Evolutionary conservation across 2,888 invertebrate genomes (phyloP).

Genomic region (Idaea biselata): DNA sequence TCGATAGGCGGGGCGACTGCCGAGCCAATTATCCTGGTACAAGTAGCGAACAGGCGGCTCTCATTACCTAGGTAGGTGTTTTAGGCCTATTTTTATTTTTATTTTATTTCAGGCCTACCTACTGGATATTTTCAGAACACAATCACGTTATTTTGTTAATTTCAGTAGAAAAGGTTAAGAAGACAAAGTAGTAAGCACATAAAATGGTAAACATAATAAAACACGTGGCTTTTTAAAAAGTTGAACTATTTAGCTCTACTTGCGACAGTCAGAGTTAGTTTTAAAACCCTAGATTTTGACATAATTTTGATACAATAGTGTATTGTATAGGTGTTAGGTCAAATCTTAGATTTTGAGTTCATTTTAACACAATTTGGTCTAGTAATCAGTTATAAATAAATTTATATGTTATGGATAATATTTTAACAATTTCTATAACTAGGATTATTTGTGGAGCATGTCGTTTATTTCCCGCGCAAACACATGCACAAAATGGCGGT

Average conservation of each 20-base stretch:
- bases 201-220: neutral
- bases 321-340: no score
- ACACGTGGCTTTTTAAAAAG: neutral
- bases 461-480: slow-evolving; percentile 33
- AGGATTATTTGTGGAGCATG: slow-evolving; percentile 5
- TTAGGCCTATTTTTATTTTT: no score
- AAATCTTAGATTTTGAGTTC: no score
- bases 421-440: slow-evolving; percentile 2
- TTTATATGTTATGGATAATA: neutral
- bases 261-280: no score
- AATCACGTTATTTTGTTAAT: neutral
- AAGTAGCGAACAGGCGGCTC: neutral
- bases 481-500: slow-evolving; percentile 36
- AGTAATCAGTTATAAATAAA: neutral
- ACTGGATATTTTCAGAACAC: neutral
- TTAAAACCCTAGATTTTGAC: no score
- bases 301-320: no score
- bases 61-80: neutral
- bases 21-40: neutral
- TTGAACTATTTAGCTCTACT: no score
- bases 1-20: slow-evolving; percentile 16
- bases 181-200: neutral
- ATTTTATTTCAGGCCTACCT: no score
- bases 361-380: no score
- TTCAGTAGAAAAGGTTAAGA: neutral